phyloP scores from a whole-genome alignment of 2,888 invertebrate species.

The Euzetes globulus region DNA sequence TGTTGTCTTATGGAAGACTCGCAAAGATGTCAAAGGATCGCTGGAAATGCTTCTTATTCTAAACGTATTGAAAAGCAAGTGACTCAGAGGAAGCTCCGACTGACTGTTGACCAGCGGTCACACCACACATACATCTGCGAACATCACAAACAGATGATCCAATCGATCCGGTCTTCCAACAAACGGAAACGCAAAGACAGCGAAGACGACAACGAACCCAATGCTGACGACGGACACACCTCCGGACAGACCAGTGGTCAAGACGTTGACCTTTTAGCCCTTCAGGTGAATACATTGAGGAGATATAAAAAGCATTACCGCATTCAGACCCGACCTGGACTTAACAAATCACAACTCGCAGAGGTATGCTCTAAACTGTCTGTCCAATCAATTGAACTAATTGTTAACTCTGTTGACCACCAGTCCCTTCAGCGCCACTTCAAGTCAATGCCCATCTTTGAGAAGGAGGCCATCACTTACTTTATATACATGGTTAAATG shows the following conservation, averaged over 20 bases:
- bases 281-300: constrained; percentile 85
- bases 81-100: constrained; percentile 44
- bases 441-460: constrained; percentile 83
- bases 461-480: constrained; percentile 87
- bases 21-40: constrained; percentile 74
- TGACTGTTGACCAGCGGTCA: constrained; percentile 49
- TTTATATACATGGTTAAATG: constrained; percentile 95
- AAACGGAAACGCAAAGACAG: constrained; percentile 81
- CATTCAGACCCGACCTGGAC: constrained; percentile 77
- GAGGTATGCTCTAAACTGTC: constrained; percentile 64
- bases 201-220: constrained; percentile 68
- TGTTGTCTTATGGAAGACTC: constrained; percentile 80
- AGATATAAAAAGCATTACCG: constrained; percentile 90
- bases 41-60: constrained; percentile 91
- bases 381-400: neutral
- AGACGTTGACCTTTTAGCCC: constrained; percentile 71
- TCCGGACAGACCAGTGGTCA: neutral
- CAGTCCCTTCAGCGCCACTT: constrained; percentile 87
- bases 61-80: constrained; percentile 94
- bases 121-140: constrained; percentile 95
- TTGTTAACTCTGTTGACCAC: constrained; percentile 42
- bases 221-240: constrained; percentile 63
- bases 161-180: constrained; percentile 68
- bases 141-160: constrained; percentile 77
- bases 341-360: constrained; percentile 89